These are phyloP conservation scores for Mellivora capensis DNA, from an alignment of 2,113 vertebrate genomes.

Conservation along the genomic window DNA sequence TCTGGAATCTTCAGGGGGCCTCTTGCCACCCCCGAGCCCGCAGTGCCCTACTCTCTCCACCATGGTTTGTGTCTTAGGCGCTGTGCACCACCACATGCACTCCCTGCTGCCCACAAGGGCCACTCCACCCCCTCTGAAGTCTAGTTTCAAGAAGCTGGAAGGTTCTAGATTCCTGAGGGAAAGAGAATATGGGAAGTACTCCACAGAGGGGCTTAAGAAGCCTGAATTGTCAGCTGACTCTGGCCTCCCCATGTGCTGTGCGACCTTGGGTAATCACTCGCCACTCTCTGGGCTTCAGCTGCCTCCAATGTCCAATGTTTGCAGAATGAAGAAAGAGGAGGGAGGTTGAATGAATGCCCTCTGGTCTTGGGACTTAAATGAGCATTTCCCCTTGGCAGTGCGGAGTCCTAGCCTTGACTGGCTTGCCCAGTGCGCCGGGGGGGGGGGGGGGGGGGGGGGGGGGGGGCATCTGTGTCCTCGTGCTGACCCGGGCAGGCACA, in stretches of 20 bases:
- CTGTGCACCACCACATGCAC: not conserved
- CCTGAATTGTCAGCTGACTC: not conserved
- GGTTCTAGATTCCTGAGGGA: not conserved
- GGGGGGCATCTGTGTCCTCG: not conserved
- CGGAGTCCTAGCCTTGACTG: not conserved
- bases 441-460: not conserved
- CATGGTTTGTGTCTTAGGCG: not conserved
- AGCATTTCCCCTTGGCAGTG: not conserved
- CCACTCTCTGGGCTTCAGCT: not conserved
- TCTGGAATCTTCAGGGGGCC: not conserved
- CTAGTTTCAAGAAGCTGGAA: not conserved
- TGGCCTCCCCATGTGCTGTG: not conserved
- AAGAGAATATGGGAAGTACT: not conserved
- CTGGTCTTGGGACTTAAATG: not conserved
- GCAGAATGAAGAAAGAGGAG: not conserved
- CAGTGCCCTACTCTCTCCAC: not conserved
- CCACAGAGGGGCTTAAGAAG: not conserved
- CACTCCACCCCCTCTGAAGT: not conserved
- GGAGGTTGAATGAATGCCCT: not conserved
- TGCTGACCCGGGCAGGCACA: not conserved
- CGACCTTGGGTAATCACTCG: not conserved
- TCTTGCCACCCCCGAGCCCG: accelerated
- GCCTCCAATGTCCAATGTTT: not conserved
- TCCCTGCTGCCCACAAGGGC: not conserved
- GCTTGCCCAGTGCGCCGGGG: not conserved